Conservation (phyloP, 2,113 vertebrate genomes). For the Platanista minor region DNA sequence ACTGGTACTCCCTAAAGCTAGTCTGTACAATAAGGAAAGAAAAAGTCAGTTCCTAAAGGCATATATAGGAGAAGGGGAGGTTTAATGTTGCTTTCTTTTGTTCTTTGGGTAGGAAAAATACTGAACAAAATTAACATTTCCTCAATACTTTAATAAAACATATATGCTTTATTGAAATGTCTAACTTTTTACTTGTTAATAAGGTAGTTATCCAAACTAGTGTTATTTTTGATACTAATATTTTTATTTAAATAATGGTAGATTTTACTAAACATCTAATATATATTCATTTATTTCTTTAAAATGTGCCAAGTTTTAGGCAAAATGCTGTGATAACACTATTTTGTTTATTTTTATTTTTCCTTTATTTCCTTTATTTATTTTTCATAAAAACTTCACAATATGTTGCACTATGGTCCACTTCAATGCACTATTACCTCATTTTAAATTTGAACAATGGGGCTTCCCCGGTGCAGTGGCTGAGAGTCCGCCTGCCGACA, state of each 20-base stretch:
- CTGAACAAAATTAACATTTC: not conserved
- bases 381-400: not conserved
- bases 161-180: not conserved
- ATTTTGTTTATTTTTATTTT: not conserved
- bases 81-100: not conserved
- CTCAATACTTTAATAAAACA: not conserved
- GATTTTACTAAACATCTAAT: not conserved
- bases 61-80: not conserved
- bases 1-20: not conserved
- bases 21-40: not conserved
- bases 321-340: not conserved
- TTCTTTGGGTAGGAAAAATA: not conserved
- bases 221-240: not conserved
- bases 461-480: too few species aligned
- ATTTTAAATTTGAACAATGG: not conserved
- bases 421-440: not conserved
- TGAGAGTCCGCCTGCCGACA: too few species aligned
- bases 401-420: not conserved
- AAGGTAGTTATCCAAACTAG: not conserved
- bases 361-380: not conserved
- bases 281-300: not conserved
- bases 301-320: not conserved
- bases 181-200: not conserved
- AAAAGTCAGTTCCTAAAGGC: not conserved
- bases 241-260: not conserved